Evolutionary conservation across 2,797 vertebrate species (phyloP), one percentile per base, ranked within the genome.

Genomic region (Nothura maculosa): DNA sequence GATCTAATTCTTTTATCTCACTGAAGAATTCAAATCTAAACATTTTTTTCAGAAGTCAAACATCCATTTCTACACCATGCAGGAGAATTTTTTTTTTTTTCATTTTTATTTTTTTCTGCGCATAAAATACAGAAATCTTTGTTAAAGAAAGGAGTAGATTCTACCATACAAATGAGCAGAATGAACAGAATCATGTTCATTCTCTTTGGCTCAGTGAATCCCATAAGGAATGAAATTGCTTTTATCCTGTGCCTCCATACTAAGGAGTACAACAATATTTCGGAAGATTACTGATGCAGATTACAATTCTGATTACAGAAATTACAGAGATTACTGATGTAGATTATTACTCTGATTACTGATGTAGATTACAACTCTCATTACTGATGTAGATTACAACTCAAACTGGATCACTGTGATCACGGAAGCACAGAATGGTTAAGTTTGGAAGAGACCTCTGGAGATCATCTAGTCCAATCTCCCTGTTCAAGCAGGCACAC

Each of bases 311-410:
- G n/a, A n/a, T n/a, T n/a, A n/a, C n/a, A n/a, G n/a, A n/a, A n/a
- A n/a, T n/a, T n/a, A n/a, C n/a, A n/a, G n/a, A 42, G 8, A 3
- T 47, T 43, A 3, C 6, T 18, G 4, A 38, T 54, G 8, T 2
- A 11, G 30, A 6, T 32, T 80, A n/a, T n/a, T n/a, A n/a, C n/a
- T n/a, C n/a, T n/a, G 8, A 3, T 47, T 43, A 3, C 6, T 18
- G 4, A 38, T 54, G 8, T 2, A 11, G 30, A 6, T 32, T 80
- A n/a, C n/a, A n/a, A n/a, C n/a, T n/a, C n/a, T n/a, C n/a, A 3
- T 47, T 43, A 3, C 6, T 18, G 4, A 38, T 54, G 8, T 2
- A 11, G 30, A 6, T 32, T 20, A 45, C 8, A 34, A 16, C 0
- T n/a, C n/a, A 73, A 67, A 72, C 15, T n/a, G 7, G 3, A 9